These are phyloP conservation scores for Maniola hyperantus DNA, from an alignment of 2,888 invertebrate genomes.

Conservation along the genomic window DNA sequence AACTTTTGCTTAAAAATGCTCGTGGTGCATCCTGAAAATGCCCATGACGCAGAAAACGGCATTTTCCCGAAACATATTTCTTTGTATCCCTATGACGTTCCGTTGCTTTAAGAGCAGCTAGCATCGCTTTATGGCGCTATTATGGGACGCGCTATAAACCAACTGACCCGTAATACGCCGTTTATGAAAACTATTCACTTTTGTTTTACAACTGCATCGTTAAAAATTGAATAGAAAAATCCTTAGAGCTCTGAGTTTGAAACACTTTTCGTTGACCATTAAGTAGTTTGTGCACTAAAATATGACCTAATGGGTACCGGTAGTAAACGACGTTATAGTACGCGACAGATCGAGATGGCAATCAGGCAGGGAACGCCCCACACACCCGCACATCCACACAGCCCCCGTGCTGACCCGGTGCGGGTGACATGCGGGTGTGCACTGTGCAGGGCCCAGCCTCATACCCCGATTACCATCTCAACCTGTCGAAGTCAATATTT, in stretches of 20 bases:
- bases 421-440: too few species aligned
- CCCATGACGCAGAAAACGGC: background rate
- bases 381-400: too few species aligned
- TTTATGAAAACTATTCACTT: conserved; percentile 32
- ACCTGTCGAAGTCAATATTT: too few species aligned
- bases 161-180: conserved; percentile 17
- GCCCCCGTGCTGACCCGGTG: too few species aligned
- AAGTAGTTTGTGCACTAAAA: too few species aligned
- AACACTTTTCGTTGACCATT: background rate
- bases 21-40: background rate
- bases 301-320: too few species aligned
- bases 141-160: conserved; percentile 29
- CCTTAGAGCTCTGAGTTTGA: background rate
- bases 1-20: background rate
- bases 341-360: too few species aligned
- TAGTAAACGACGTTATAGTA: too few species aligned
- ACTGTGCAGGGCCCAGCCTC: too few species aligned
- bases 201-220: conserved; percentile 31
- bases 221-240: background rate
- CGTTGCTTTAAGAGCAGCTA: background rate
- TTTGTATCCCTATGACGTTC: background rate
- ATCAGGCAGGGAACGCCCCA: too few species aligned
- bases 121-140: conserved; percentile 12
- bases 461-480: too few species aligned
- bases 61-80: background rate